Base-by-base conservation (phyloP, 2,797 vertebrate species). In the Salmo trutta region DNA sequence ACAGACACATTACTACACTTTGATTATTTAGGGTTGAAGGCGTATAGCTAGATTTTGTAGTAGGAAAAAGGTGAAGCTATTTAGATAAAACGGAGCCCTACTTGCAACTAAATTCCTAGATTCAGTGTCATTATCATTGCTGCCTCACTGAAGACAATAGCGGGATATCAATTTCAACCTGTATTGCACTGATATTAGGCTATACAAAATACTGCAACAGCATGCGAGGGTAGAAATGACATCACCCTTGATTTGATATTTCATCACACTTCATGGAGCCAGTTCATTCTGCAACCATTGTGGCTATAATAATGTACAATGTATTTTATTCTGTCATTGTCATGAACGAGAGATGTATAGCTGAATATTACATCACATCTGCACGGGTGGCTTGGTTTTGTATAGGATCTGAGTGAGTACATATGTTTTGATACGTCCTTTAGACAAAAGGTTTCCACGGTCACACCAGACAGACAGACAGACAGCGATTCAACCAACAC, bases 401-500 rank as follows among this genome's bases (percentile, higher is more conserved):
- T 51, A 36, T 24, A 54, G 27, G 15, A 65, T 56, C 68, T 67
- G n/a, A 29, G 53, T 51, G 29, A 47, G 36, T 41, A 41, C 36
- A 41, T 1, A 41, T 41, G 19, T 59, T 77, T 79, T 74, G 66
- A 73, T 70, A 75, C 76, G 75, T 85, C 72, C 77, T 84, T 82
- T 84, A 86, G 84, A 90, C 88, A 90, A 90, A 90, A 88, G 86
- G 86, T 83, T 81, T 88, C 21, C 86, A 83, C 91, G 88, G 89
- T 89, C 90, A 88, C 92, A 64, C 88, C 85, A 91, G 33, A 36
- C 33, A 33, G 33, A 33, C 89, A 93, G 88, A 93, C 88, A 88
- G 91, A 85, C 90, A 90, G 59, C 94, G 92, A 93, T 88, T 90
- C 85, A 77, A 41, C 59, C 80, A 90, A 93, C 92, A 92, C 92